Evolutionary conservation across 2,888 invertebrate genomes (phyloP), one percentile per base, ranked within the genome.

Genomic region (Biston betularia): DNA sequence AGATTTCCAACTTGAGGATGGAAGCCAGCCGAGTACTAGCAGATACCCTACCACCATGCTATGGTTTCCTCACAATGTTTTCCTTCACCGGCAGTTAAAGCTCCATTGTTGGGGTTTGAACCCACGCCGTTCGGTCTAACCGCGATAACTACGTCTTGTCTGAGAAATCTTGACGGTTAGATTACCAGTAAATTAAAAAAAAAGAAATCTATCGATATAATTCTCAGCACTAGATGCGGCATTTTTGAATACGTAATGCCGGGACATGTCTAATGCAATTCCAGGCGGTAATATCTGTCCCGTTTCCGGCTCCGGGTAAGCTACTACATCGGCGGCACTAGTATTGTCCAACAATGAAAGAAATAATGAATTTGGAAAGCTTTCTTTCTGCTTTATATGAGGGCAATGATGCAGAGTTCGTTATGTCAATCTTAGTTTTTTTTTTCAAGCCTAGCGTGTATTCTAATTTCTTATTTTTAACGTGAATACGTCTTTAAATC

Each of bases 211-310:
- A 55, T 65, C 64, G 64, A 54, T 54, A 59, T 46, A 10, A 12
- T 4, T 10, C 53, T 44, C 50, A 54, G 38, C 59, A 12, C 67
- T 63, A 57, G 0, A 49, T 50, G 35, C 58, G 68, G 66, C 71
- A 72, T 74, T 72, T 74, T 74, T 69, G 73, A 70, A 74, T 72
- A 70, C 74, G 72, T 72, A 74, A 74, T 72, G 57, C 50, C 34
- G 66, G 66, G 68, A 72, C 72, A 72, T 70, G 72, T 72, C 73
- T 72, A 69, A 74, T 69, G 72, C 72, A 74, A 74, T 74, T 72
- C 56, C 72, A 70, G 63, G 35, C 64, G 52, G 54, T 64, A 68
- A 74, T 72, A 72, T 70, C 70, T 68, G 73, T 72, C 65, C 49
- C 54, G 46, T 44, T 57, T 53, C 42, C 56, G 50, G 53, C 42